Base-by-base conservation (phyloP, 2,113 vertebrate species). In the Odocoileus virginianus region DNA sequence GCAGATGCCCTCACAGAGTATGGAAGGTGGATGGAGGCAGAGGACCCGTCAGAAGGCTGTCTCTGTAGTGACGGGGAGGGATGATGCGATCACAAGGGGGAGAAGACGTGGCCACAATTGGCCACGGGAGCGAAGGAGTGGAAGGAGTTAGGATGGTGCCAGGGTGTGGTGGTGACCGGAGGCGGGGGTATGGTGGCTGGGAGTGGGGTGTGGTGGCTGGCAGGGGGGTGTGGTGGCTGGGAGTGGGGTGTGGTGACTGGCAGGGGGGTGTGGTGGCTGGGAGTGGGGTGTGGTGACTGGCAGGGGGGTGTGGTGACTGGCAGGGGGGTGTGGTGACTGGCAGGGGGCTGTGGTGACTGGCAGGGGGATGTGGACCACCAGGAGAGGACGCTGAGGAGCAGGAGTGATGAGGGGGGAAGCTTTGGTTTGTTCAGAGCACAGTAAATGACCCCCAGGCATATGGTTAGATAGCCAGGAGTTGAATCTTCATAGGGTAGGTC, bases 321-420 rank as follows among this genome's bases (percentile, higher is more conserved):
- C 19, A 61, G 16, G 43, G 9, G 3, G 10, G 25, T 33, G 30
- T 0, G 2, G 54, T 19, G 12, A 1, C 28, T 61, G 36, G 60
- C 25, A 60, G 21, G 50, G 12, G 4, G 9, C 14, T 33, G 30
- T 0, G 2, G 52, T 19, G 9, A 3, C 28, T 64, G 36, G 61
- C 25, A 61, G 16, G 50, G 9, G 3, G 10, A 19, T 33, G 30
- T 0, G 2, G 54, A 7, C 28, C 16, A 16, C 0, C 2, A n/a
- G 30, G n/a, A 45, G 23, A n/a, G 10, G 16, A 86, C 23, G 4
- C 17, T 16, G 17, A 21, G 3, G 76, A 61, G 36, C 30, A 76
- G 54, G 54, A 76, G 33, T 15, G 27, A 2, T 36, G 1, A 8
- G 28, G 1, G 1, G 23, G 30, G 47, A 52, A 40, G 28, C n/a